Evolutionary conservation across 2,797 vertebrate species (phyloP).

Genomic region (Naso thynnoides): DNA sequence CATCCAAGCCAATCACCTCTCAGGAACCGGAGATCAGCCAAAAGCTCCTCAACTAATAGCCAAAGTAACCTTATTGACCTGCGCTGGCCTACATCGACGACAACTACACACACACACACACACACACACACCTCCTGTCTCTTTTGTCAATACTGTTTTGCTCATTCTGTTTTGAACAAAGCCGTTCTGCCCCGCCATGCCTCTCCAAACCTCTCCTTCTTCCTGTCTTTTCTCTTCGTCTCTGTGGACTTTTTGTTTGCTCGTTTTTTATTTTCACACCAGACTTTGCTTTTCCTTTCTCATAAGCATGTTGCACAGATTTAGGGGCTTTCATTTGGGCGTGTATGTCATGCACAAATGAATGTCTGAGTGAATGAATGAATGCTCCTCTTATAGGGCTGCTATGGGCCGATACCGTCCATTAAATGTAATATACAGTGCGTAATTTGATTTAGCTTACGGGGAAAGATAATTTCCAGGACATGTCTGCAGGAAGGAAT

Average conservation of each 20-base stretch:
- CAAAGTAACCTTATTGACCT: constrained; percentile 53
- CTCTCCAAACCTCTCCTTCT: constrained; percentile 44
- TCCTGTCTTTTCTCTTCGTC: constrained; percentile 60
- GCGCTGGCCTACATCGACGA: constrained; percentile 8
- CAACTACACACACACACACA: constrained; percentile 25
- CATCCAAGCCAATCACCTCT: constrained; percentile 57
- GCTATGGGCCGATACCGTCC: neutral
- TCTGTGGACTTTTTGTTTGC: constrained; percentile 45
- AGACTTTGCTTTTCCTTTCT: constrained; percentile 24
- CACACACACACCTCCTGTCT: constrained; percentile 41
- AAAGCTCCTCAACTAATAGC: constrained; percentile 64
- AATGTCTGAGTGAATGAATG: constrained; percentile 6
- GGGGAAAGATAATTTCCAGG: constrained; percentile 11
- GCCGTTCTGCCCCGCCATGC: constrained; percentile 28
- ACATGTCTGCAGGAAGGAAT: neutral
- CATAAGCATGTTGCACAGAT: constrained; percentile 46
- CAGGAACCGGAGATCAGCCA: constrained; percentile 66
- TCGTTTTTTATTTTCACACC: constrained; percentile 40
- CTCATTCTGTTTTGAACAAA: constrained; percentile 66
- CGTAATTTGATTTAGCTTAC: constrained; percentile 9
- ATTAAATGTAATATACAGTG: neutral
- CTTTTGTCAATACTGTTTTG: constrained; percentile 55
- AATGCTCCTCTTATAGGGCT: constrained; percentile 11
- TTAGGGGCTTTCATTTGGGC: constrained; percentile 17
- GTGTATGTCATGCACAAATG: constrained; percentile 7